Percentiles rank a stretch among this genome's conserved stretches.
phyloP scores from a whole-genome alignment of 2,113 vertebrate species.

The Hoplias malabaricus region DNA sequence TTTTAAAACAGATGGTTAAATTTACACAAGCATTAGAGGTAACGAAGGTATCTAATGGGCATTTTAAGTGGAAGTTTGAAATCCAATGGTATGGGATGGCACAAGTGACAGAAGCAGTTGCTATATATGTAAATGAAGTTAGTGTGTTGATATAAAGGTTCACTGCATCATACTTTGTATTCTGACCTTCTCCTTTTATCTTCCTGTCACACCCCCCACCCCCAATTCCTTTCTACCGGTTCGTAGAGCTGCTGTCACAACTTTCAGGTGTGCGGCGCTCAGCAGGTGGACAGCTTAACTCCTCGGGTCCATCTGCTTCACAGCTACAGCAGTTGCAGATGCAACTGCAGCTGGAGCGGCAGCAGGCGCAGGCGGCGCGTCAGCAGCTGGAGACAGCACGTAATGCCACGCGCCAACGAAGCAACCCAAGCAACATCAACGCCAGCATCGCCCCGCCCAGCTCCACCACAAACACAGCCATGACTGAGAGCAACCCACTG shows the following conservation, averaged over 20 bases:
- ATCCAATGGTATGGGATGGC: no score
- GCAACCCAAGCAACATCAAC: constrained; percentile 87
- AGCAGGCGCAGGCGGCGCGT: constrained; percentile 94
- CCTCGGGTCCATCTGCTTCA: constrained; percentile 93
- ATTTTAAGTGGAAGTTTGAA: no score
- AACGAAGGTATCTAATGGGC: no score
- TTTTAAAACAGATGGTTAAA: no score
- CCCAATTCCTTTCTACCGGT: no score
- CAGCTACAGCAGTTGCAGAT: constrained; percentile 98
- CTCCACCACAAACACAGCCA: constrained; percentile 79
- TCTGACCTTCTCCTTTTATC: background rate
- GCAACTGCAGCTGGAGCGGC: constrained; percentile 96
- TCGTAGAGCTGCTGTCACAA: constrained; percentile 95
- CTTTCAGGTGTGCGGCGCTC: constrained; percentile 95
- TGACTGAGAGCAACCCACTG: constrained; percentile 85
- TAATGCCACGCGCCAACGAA: constrained; percentile 85
- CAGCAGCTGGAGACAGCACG: constrained; percentile 95
- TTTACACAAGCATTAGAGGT: no score
- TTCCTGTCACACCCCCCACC: no score
- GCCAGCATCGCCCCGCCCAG: constrained; percentile 84
- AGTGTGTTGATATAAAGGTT: no score
- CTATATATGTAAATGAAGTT: no score
- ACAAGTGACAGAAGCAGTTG: no score
- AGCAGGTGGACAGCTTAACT: constrained; percentile 95
- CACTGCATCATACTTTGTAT: background rate